Evolutionary conservation across 2,888 invertebrate species (phyloP), one percentile per base, ranked within the genome.

Genomic region (Diloba caeruleocephala): DNA sequence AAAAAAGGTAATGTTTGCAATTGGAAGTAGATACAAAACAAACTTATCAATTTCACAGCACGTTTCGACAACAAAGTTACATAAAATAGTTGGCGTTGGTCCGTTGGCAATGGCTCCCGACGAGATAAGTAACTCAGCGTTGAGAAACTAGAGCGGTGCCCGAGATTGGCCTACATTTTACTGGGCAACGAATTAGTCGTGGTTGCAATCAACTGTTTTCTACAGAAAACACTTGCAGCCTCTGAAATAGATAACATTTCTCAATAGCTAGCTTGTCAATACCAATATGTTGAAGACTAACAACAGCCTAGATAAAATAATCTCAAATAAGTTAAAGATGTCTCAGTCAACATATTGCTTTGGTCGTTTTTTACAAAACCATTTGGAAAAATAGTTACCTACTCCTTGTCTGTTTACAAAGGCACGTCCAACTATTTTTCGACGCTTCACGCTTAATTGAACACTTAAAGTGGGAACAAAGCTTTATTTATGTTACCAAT

Each of bases 61-160:
- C 81, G 86, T 92, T 91, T 92, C 91, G 78, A 89, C 87, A 92
- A 89, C 86, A 88, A 85, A 87, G 89, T 92, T 92, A 90, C 87
- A 90, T 90, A 89, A 92, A 90, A 82, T 79, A 71, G 84, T 85
- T 86, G 84, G 84, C 87, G 78, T 84, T 84, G 82, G 81, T 81
- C 79, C 75, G 89, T 84, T 89, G 90, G 88, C 88, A 89, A 85
- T 82, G 79, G 79, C 86, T 90, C 85, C 90, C 85, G 84, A 75
- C 82, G 78, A 87, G 89, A 89, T 90, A 89, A 87, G 84, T 89
- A 85, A 85, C 85, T 84, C 82, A 76, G 77, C 82, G 87, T 92
- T 92, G 90, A 87, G 92, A 90, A 92, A 92, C 88, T 90, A 87
- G 90, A 88, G 76, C 89, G 81, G 75, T 83, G 88, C 78, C 89